Evolutionary conservation across 2,797 vertebrate species (phyloP).

Genomic region (Gephyroberyx darwinii): DNA sequence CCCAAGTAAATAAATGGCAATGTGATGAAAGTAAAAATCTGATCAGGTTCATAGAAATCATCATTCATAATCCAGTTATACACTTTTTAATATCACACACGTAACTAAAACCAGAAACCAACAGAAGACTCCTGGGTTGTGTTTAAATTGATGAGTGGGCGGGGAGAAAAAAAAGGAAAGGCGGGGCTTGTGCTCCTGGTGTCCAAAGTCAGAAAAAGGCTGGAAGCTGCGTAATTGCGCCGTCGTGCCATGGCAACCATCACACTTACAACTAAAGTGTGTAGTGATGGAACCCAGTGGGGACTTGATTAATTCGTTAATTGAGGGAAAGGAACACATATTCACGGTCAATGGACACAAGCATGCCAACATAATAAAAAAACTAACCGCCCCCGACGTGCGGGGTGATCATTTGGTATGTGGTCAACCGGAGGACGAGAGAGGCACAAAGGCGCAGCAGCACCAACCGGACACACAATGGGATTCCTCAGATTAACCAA

Average conservation of each 20-base stretch:
- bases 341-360: conserved; percentile 59
- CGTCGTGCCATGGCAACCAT: conserved; percentile 70
- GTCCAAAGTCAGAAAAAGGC: conserved; percentile 47
- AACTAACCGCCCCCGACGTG: conserved; percentile 59
- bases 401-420: conserved; percentile 61
- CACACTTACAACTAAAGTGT: conserved; percentile 40
- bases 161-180: conserved; percentile 22
- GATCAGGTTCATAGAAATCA: not conserved
- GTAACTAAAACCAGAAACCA: not conserved
- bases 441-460: conserved; percentile 62
- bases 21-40: not conserved
- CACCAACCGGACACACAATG: conserved; percentile 49
- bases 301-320: conserved; percentile 65
- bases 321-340: conserved; percentile 62
- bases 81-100: too few relatives aligned
- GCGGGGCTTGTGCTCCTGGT: conserved; percentile 37
- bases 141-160: conserved; percentile 34
- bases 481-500: conserved; percentile 55
- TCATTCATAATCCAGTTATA: too few relatives aligned
- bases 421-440: conserved; percentile 32
- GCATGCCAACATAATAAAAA: conserved; percentile 45
- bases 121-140: conserved; percentile 20
- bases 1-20: conserved; percentile 7
- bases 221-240: conserved; percentile 51
- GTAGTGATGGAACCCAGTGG: conserved; percentile 56